Evolutionary conservation across 2,888 invertebrate species (phyloP).

Genomic region (Eumerus sabulonum): DNA sequence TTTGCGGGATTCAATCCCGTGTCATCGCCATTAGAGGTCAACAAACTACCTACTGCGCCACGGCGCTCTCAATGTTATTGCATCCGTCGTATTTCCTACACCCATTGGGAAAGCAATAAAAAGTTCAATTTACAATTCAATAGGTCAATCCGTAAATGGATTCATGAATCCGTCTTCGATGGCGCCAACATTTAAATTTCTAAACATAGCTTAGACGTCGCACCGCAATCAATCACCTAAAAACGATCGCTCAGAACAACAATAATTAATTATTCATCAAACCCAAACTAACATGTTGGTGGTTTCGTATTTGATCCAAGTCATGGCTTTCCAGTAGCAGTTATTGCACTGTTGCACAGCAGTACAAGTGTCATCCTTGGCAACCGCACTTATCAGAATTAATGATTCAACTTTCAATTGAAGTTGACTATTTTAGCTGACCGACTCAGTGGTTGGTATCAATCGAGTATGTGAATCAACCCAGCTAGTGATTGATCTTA

Average conservation of each 20-base stretch:
- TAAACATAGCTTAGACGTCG: not conserved
- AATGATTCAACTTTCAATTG: constrained; percentile 48
- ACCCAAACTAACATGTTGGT: not conserved
- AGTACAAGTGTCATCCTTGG: constrained; percentile 20
- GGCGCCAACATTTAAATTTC: constrained; percentile 22
- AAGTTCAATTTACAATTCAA: not conserved
- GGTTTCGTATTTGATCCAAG: constrained; percentile 28
- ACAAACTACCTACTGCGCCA: too few species aligned
- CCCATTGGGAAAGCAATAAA: too few species aligned
- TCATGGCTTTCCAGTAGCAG: constrained; percentile 49
- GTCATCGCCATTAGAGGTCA: too few species aligned
- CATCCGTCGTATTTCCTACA: too few species aligned
- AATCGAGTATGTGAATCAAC: constrained; percentile 8
- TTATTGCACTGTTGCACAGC: too few species aligned
- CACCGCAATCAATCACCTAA: constrained; percentile 29
- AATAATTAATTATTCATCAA: constrained; percentile 35
- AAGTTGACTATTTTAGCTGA: constrained; percentile 8
- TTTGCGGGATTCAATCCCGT: too few species aligned
- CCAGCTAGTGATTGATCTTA: constrained; percentile 27
- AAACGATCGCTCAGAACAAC: constrained; percentile 19
- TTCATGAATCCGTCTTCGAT: not conserved
- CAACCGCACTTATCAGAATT: constrained; percentile 14
- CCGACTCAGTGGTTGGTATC: not conserved
- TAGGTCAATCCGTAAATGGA: not conserved
- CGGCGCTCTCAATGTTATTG: too few species aligned